A percentile compares a stretch with the other conserved stretches of the same genome.
Conservation (phyloP, 2,888 invertebrate species). For the Cephus spinipes region DNA sequence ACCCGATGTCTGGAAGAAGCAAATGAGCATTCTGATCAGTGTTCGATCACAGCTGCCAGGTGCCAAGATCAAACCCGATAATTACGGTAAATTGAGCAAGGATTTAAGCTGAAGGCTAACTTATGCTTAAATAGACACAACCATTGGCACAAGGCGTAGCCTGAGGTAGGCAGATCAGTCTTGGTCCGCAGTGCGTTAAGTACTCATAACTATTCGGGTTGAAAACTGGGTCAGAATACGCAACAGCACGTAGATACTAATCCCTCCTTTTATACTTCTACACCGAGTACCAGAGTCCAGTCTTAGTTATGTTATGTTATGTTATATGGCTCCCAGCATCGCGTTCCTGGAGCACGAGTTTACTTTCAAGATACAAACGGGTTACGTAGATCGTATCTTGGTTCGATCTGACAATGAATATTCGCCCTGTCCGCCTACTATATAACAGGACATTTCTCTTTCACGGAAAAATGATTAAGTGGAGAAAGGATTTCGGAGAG, state of each 20-base stretch:
- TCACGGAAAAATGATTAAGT: background rate
- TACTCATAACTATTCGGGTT: slow-evolving; percentile 20
- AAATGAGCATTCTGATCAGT: background rate
- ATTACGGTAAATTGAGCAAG: slow-evolving; percentile 20
- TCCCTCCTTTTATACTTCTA: slow-evolving; percentile 2
- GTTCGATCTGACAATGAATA: background rate
- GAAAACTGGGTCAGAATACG: slow-evolving; percentile 40
- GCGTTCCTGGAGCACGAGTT: background rate
- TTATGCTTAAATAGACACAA: background rate
- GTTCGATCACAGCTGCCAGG: background rate
- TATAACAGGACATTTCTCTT: background rate
- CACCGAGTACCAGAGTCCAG: background rate
- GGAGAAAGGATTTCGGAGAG: background rate
- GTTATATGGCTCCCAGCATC: background rate
- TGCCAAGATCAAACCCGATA: slow-evolving; percentile 7
- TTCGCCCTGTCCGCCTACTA: background rate
- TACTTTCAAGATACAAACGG: background rate
- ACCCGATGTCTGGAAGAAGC: background rate
- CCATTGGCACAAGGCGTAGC: background rate
- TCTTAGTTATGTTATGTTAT: background rate
- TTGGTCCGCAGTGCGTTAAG: background rate
- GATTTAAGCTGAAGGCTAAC: slow-evolving; percentile 18
- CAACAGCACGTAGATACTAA: slow-evolving; percentile 26
- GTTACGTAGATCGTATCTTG: background rate
- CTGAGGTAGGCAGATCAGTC: background rate